Evolutionary conservation across 2,888 invertebrate genomes (phyloP).

Genomic region (Apamea sordens): DNA sequence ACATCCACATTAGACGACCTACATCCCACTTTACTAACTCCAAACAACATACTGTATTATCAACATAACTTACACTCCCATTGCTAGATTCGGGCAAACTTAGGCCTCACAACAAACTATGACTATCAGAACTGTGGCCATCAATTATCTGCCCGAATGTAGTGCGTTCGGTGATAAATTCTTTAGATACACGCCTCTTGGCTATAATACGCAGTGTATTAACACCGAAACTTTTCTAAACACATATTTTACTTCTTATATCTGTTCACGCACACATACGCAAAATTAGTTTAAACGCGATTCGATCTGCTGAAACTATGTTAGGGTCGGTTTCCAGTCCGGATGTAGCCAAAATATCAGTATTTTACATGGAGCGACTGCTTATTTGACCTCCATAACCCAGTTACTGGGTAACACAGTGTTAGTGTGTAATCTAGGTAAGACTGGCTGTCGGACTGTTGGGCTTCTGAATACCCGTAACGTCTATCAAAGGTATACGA

Average conservation of each 20-base stretch:
- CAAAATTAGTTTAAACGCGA: no score
- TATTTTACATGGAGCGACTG: no score
- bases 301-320: no score
- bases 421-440: no score
- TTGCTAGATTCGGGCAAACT: slow-evolving; percentile 14
- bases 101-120: slow-evolving; percentile 38
- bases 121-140: slow-evolving; percentile 51
- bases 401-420: no score
- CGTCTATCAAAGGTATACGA: no score
- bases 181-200: slow-evolving; percentile 36
- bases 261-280: background rate
- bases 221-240: background rate
- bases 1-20: background rate
- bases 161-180: slow-evolving; percentile 41
- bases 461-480: no score
- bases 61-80: slow-evolving; percentile 22
- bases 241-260: background rate
- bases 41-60: slow-evolving; percentile 1
- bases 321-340: no score
- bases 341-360: no score
- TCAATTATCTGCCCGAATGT: slow-evolving; percentile 57
- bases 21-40: background rate
- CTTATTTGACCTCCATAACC: no score
- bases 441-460: no score
- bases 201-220: slow-evolving; percentile 20